phyloP scores from a whole-genome alignment of 2,888 invertebrate species.

The Euplexia lucipara region DNA sequence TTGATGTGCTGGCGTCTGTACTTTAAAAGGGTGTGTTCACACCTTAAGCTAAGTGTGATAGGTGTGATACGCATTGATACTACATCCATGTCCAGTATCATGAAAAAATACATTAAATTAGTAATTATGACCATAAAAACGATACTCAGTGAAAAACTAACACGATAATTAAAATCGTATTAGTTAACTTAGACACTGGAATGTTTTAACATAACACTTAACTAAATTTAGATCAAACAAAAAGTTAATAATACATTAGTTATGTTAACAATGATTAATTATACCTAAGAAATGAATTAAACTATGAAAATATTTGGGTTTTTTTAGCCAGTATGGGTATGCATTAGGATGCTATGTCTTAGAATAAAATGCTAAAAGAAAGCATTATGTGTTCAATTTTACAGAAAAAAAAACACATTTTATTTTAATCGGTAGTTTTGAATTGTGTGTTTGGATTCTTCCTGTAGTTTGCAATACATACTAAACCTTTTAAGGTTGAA shows the following conservation, averaged over 20 bases:
- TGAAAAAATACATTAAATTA: background rate
- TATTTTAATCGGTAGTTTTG: too few species aligned
- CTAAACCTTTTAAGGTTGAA: too few species aligned
- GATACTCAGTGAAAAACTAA: background rate
- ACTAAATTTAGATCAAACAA: slow-evolving; percentile 17
- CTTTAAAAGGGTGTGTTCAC: slow-evolving; percentile 14
- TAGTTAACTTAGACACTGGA: slow-evolving; percentile 38
- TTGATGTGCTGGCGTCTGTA: too few species aligned
- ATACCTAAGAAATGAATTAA: slow-evolving; percentile 28
- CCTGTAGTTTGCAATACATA: too few species aligned
- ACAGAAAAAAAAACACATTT: too few species aligned
- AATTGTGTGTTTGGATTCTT: too few species aligned
- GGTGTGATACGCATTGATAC: slow-evolving; percentile 21
- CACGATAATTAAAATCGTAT: background rate
- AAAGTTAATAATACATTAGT: slow-evolving; percentile 14
- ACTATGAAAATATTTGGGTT: slow-evolving; percentile 11
- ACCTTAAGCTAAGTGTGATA: background rate
- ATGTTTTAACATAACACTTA: slow-evolving; percentile 35
- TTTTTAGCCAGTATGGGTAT: too few species aligned
- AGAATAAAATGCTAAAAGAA: too few species aligned
- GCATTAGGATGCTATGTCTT: too few species aligned
- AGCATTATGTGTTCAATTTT: too few species aligned
- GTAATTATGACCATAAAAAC: background rate
- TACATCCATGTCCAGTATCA: background rate
- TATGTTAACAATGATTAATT: slow-evolving; percentile 26